These are phyloP conservation scores for Conchocele bisecta DNA, from an alignment of 2,888 invertebrate genomes.

Conservation along the genomic window DNA sequence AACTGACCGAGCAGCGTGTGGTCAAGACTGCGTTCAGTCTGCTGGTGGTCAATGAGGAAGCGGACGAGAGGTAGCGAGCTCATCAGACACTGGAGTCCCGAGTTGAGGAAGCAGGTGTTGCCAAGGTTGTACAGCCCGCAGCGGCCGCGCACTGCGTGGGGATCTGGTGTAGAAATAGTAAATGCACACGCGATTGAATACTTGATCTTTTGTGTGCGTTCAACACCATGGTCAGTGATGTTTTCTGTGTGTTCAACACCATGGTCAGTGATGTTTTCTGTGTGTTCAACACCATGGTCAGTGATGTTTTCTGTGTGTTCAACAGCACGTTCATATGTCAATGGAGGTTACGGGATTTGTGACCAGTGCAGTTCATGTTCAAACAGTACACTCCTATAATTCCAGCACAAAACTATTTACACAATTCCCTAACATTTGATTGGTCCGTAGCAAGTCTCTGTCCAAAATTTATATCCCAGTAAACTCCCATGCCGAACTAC, in stretches of 20 bases:
- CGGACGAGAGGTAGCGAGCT: constrained; percentile 86
- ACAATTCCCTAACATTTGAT: too few species aligned
- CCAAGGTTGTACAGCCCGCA: constrained; percentile 92
- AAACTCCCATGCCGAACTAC: too few species aligned
- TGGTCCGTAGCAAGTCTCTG: too few species aligned
- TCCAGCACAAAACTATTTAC: too few species aligned
- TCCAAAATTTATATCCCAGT: too few species aligned
- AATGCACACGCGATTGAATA: too few species aligned
- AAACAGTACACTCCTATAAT: too few species aligned
- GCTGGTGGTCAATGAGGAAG: constrained; percentile 83
- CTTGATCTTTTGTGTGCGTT: too few species aligned
- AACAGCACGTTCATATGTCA: not conserved
- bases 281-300: not conserved
- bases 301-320: not conserved
- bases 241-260: not conserved
- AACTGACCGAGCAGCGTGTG: constrained; percentile 84
- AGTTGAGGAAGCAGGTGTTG: constrained; percentile 95
- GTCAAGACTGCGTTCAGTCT: constrained; percentile 47
- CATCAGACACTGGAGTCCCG: constrained; percentile 91
- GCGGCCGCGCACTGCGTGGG: constrained; percentile 82
- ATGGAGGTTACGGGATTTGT: too few species aligned
- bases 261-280: not conserved
- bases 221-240: not conserved
- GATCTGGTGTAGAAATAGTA: too few species aligned
- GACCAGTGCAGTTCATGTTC: too few species aligned